Percentiles rank a stretch among this genome's conserved stretches.
These are phyloP conservation scores for Maccullochella peelii DNA, from an alignment of 2,113 vertebrate species.

Conservation along the genomic window DNA sequence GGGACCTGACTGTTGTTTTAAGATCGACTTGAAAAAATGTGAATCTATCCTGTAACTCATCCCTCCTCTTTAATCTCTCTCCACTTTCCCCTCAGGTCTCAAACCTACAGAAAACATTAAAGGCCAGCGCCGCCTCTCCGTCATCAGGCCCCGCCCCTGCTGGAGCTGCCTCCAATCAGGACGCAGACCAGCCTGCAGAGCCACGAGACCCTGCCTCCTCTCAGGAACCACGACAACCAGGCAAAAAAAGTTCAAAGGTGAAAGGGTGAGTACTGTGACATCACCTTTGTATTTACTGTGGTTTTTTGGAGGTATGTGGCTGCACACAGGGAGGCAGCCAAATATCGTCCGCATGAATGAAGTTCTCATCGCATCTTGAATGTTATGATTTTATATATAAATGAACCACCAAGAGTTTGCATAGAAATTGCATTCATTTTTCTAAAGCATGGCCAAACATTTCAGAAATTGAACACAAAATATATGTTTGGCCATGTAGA, in stretches of 20 bases:
- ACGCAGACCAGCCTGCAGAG: constrained; percentile 86
- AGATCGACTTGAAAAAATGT: neutral
- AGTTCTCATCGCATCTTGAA: neutral
- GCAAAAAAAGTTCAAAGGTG: constrained; percentile 97
- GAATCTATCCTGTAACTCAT: neutral
- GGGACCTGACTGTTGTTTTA: neutral
- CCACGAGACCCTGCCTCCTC: constrained; percentile 90
- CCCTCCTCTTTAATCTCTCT: neutral
- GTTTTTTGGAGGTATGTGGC: too few relatives aligned
- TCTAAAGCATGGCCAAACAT: constrained; percentile 30
- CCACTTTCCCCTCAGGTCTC: constrained; percentile 86
- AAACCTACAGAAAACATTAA: constrained; percentile 97
- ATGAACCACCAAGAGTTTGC: constrained; percentile 35
- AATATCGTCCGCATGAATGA: neutral
- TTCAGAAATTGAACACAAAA: constrained; percentile 40
- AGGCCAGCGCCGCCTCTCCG: constrained; percentile 89
- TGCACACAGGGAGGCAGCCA: neutral
- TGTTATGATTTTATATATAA: constrained; percentile 1
- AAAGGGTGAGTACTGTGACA: constrained; percentile 89
- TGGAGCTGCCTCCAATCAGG: constrained; percentile 90
- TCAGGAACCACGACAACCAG: constrained; percentile 94
- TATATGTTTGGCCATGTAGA: constrained; percentile 51
- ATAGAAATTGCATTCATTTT: constrained; percentile 54
- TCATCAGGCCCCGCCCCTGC: constrained; percentile 89
- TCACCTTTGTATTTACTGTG: neutral